phyloP scores from a whole-genome alignment of 2,797 vertebrate species.

The Parauchenoglanis ngamensis region DNA sequence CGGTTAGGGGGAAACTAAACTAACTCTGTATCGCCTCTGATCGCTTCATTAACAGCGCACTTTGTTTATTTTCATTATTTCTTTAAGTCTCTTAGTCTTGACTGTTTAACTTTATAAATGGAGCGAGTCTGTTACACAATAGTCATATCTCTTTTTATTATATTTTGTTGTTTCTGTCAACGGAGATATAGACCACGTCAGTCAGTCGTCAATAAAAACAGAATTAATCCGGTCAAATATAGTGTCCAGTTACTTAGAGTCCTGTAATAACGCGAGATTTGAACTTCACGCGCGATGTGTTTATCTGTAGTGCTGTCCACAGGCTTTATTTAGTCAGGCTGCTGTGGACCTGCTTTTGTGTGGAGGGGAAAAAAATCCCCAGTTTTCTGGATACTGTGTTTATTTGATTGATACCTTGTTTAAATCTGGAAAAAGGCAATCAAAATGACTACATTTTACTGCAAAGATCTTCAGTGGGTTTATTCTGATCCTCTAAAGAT shows the following conservation, averaged over 20 bases:
- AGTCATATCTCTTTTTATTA: background rate
- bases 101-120: background rate
- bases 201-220: background rate
- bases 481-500: background rate
- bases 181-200: background rate
- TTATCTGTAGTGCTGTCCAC: background rate
- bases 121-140: background rate
- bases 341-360: background rate
- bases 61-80: background rate
- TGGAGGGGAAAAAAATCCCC: too few species aligned
- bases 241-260: background rate
- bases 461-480: background rate
- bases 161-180: background rate
- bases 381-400: background rate
- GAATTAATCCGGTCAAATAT: background rate
- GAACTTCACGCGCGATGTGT: background rate
- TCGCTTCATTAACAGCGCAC: background rate
- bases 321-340: slow-evolving; percentile 28
- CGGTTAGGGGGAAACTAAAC: background rate
- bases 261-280: slow-evolving; percentile 31
- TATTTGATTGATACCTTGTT: background rate
- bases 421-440: too few species aligned
- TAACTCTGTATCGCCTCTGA: background rate
- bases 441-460: too few species aligned
- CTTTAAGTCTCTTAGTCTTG: background rate